Evolutionary conservation across 92 coral and sea anemone genomes (phyloP).

Genomic region (Virgularia gustaviana): DNA sequence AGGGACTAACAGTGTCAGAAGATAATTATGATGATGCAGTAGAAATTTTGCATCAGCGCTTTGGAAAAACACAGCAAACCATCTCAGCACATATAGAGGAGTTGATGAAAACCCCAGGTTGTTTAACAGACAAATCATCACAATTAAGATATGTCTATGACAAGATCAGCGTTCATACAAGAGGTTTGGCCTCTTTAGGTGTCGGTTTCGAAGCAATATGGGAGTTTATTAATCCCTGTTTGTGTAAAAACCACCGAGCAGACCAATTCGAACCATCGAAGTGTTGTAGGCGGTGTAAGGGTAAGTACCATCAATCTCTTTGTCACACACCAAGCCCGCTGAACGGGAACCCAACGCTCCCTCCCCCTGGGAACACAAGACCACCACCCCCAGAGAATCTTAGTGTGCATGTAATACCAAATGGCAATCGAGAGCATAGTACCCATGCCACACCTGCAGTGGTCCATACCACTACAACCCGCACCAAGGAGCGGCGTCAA

Average conservation of each 20-base stretch:
- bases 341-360: too few relatives aligned
- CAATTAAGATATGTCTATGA: slow-evolving; percentile 16
- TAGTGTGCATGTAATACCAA: neutral
- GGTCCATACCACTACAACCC: neutral
- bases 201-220: slow-evolving; percentile 12
- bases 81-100: slow-evolving; percentile 23
- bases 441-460: slow-evolving; percentile 5
- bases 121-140: neutral
- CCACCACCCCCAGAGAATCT: neutral
- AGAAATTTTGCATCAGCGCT: neutral
- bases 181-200: slow-evolving; percentile 7
- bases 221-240: slow-evolving; percentile 30
- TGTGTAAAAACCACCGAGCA: slow-evolving; percentile 20
- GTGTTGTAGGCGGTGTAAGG: too few relatives aligned
- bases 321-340: neutral
- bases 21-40: slow-evolving; percentile 9
- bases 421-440: neutral
- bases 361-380: neutral
- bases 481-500: neutral
- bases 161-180: slow-evolving; percentile 10
- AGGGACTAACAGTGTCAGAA: slow-evolving; percentile 5
- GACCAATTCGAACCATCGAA: neutral
- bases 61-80: slow-evolving; percentile 14
- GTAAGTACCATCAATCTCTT: slow-evolving; percentile 13
- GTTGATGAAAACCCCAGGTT: neutral